Evolutionary conservation across 53 echinoderm and acorn worm genomes (phyloP).

Genomic region (Crossaster papposus): DNA sequence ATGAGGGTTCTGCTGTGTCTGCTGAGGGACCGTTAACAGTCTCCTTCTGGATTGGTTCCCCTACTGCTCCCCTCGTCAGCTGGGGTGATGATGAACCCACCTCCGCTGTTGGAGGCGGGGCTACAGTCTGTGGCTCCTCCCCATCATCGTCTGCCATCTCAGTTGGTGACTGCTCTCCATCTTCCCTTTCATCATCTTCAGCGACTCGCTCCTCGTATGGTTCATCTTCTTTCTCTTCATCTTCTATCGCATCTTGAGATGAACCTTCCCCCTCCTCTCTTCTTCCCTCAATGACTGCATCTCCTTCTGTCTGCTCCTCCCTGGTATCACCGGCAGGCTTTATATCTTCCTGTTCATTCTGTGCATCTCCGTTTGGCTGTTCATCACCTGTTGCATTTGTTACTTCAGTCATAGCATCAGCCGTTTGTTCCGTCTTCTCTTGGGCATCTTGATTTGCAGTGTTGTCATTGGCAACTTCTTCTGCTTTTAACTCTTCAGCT

Average conservation of each 20-base stretch:
- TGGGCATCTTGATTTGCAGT: constrained; percentile 25
- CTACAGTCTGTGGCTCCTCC: constrained; percentile 8
- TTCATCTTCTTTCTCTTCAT: constrained; percentile 30
- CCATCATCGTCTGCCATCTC: constrained; percentile 13
- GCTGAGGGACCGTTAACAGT: constrained; percentile 27
- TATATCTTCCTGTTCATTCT: not conserved
- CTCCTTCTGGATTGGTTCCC: constrained; percentile 43
- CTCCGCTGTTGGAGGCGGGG: constrained; percentile 29
- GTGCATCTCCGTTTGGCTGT: not conserved
- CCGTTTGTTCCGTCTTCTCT: not conserved
- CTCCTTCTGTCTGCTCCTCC: constrained; percentile 20
- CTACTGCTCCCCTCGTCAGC: constrained; percentile 30
- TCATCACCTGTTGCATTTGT: not conserved
- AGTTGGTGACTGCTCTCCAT: constrained; percentile 30
- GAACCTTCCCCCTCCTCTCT: constrained; percentile 3
- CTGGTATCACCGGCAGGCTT: not conserved
- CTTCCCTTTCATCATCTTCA: constrained; percentile 8
- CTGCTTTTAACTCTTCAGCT: constrained; percentile 17
- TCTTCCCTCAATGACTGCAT: not conserved
- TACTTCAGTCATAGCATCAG: not conserved
- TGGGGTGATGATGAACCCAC: constrained; percentile 18
- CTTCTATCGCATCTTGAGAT: constrained; percentile 9
- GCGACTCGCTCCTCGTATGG: not conserved
- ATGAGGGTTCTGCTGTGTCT: constrained; percentile 38
- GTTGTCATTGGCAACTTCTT: constrained; percentile 39